These are phyloP conservation scores for Parochlus steinenii DNA, from an alignment of 2,888 invertebrate species.

Conservation along the genomic window DNA sequence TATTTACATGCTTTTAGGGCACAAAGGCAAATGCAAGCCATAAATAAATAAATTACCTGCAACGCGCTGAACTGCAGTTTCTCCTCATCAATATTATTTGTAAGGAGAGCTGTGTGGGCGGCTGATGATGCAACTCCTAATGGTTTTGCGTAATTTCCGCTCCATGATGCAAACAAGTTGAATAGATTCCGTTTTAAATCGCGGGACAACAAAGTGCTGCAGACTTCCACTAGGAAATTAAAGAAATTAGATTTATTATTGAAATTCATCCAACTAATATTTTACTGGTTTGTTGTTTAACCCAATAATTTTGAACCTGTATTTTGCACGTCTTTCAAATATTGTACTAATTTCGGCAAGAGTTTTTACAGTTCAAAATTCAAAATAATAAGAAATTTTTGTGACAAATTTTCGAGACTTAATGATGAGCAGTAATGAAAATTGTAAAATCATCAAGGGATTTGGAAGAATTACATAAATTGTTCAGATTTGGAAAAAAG, in stretches of 20 bases:
- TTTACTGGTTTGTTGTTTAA: not conserved
- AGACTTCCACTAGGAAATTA: constrained; percentile 58
- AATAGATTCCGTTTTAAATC: constrained; percentile 79
- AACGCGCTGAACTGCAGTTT: constrained; percentile 45
- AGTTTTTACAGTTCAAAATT: not conserved
- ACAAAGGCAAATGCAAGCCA: no score
- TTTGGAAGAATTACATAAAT: no score
- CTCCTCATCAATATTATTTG: constrained; percentile 36
- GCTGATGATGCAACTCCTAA: constrained; percentile 34
- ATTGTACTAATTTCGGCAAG: not conserved
- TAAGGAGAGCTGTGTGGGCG: no score
- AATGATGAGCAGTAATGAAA: no score
- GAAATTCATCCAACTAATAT: not conserved
- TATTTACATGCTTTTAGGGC: no score
- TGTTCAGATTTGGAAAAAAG: no score
- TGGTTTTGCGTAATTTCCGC: constrained; percentile 67
- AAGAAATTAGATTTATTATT: constrained; percentile 8
- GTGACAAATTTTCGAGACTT: no score
- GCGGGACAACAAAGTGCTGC: constrained; percentile 67
- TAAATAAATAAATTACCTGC: constrained; percentile 31
- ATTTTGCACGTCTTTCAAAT: not conserved
- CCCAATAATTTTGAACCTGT: not conserved
- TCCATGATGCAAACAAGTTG: constrained; percentile 85
- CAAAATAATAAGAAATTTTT: constrained; percentile 3
- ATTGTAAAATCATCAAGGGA: no score